Evolutionary conservation across 30 jellyfish, hydroid and myxozoan species (phyloP), one percentile per base, ranked within the genome.

Genomic region (Euphysa ruthae): DNA sequence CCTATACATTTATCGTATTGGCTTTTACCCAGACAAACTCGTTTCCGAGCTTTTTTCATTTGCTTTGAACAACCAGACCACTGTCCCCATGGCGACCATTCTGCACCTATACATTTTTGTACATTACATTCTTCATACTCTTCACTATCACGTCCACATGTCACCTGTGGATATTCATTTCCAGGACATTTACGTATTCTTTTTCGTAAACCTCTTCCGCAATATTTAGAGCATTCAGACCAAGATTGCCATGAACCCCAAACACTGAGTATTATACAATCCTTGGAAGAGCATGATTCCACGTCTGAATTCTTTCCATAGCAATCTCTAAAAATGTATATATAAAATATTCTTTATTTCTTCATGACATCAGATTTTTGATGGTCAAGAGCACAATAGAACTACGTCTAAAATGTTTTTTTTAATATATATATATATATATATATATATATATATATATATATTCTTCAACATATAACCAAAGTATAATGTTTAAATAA

Each of bases 201-300:
- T 25, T 77, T 90, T n/a, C 94, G 84, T 26, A 29, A 20, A 20
- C 98, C 98, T 4, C 94, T 87, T 31, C 68, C 76, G 51, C 98
- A 90, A 1, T 90, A 73, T 31, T 81, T 65, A 13, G 84, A 24
- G 38, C 98, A 90, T 12, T n/a, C 70, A 2, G 94, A 79, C 98
- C 98, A 90, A 26, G 77, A 22, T 8, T 83, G 91, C 98, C 98
- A 90, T 0, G 54, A 60, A 20, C 74, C 57, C 98, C 98, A 90
- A 28, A 73, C 72, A 19, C 89, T 58, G 64, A 66, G 77, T n/a
- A 79, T 42, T 38, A 46, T 34, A 71, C 95, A 90, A 24, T 64
- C 75, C 44, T 71, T 43, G 10, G 44, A 13, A 44, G 70, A 79
- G 57, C 98, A 90, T 0, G 52, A 27, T 13, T 50, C 20, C 16